Evolutionary conservation across 2,888 invertebrate genomes (phyloP), one percentile per base, ranked within the genome.

Genomic region (Abrostola triplasia): DNA sequence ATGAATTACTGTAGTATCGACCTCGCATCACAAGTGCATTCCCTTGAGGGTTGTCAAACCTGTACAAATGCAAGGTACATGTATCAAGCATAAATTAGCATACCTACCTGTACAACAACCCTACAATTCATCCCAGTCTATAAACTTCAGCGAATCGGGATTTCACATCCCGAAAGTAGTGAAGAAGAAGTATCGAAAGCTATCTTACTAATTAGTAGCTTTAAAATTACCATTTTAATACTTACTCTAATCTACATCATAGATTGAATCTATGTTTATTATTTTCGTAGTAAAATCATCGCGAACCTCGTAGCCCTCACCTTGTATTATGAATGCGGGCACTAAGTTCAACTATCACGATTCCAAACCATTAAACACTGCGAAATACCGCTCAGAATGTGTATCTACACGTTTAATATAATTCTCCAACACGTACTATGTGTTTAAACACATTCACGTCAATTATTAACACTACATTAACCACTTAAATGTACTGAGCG

Each of bases 341-440:
- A 79, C 83, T 84, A 86, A 88, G 84, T 84, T 82, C 77, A 88
- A 88, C 88, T 90, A 89, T 90, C 90, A 78, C 85, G 66, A 82
- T 90, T 90, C 87, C 88, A 65, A 81, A 73, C 87, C 89, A 89
- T 90, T 90, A 82, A 89, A 84, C 85, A 76, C 72, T 76, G 69
- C 82, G 84, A 83, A 79, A 81, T 81, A 79, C 77, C 83, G 83
- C 82, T 75, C 49, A 36, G 48, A 59, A 40, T 50, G 51, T 65
- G 41, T 73, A 51, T 59, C 56, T 62, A 44, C 63, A 51, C 61
- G 55, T 65, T 65, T 70, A 61, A 63, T 62, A 71, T 66, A 71
- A 61, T 67, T 71, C 64, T 54, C 47, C 11, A 40, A 72, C 62
- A 59, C 62, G 42, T 73, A 65, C 65, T 65, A 76, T 59, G 62